Evolutionary conservation across 1,140 invertebrate species (phyloP).

Genomic region (Trichogramma pretiosum): DNA sequence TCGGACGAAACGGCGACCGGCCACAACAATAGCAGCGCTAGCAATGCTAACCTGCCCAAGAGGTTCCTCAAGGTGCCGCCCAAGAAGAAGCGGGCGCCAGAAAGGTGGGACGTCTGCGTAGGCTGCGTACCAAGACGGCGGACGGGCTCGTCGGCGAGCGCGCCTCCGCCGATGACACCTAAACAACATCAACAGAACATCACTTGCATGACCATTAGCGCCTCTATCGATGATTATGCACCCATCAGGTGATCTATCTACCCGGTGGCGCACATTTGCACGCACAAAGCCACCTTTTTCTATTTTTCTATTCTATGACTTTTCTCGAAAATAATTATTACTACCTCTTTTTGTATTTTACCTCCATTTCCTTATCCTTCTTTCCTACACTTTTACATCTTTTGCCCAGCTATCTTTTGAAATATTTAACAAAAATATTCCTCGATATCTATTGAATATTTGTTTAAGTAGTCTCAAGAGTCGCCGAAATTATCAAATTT

Average conservation of each 20-base stretch:
- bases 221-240: constrained; percentile 40
- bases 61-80: constrained; percentile 38
- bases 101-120: constrained; percentile 39
- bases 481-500: neutral
- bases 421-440: no score
- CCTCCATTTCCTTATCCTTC: neutral
- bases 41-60: constrained; percentile 17
- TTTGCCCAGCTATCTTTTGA: neutral
- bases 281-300: neutral
- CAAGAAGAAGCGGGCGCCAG: constrained; percentile 33
- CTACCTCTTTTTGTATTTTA: neutral
- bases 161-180: neutral
- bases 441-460: no score
- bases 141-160: constrained; percentile 28
- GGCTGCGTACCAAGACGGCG: constrained; percentile 40
- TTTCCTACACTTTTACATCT: neutral
- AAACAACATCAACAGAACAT: constrained; percentile 8
- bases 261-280: neutral
- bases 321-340: no score
- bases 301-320: neutral
- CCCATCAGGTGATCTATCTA: constrained; percentile 26
- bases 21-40: neutral
- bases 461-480: neutral
- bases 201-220: constrained; percentile 40
- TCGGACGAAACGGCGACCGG: constrained; percentile 50